A percentile compares a stretch with the other conserved stretches of the same genome.
These are phyloP conservation scores for Crambe crambe DNA, from an alignment of 37 sponge, comb jelly and placozoan genomes.

Conservation along the genomic window DNA sequence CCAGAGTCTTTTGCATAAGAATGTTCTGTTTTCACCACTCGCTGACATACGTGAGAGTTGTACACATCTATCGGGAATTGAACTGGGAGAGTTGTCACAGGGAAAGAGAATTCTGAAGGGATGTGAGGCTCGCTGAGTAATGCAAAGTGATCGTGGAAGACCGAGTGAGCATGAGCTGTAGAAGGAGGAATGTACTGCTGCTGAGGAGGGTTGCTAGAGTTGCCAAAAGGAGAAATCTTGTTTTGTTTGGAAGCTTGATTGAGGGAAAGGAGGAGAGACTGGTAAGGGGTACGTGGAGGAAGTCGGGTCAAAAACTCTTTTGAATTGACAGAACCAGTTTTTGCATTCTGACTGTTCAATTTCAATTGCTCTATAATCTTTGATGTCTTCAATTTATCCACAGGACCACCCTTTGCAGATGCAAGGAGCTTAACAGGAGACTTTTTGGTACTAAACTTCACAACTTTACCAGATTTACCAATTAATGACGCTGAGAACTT, in stretches of 20 bases:
- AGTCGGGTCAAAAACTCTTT: constrained; percentile 10
- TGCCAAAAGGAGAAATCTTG: background rate
- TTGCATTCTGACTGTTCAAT: too few relatives aligned
- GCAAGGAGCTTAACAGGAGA: background rate
- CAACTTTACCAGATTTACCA: background rate
- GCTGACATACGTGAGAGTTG: background rate
- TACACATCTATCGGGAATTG: constrained; percentile 1
- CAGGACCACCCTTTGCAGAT: background rate
- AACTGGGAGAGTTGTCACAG: constrained; percentile 16
- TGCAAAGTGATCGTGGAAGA: constrained; percentile 53
- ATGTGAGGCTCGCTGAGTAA: constrained; percentile 19
- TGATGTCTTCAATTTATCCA: background rate
- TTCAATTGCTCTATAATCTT: background rate
- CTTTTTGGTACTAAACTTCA: background rate
- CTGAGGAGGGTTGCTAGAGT: background rate
- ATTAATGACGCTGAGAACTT: background rate
- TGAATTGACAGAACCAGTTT: background rate
- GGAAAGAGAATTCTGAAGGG: constrained; percentile 12
- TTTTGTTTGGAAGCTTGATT: background rate
- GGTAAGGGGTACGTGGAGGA: constrained; percentile 22
- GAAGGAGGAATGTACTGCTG: constrained; percentile 1
- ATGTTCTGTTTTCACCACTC: constrained; percentile 8
- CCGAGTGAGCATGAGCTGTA: constrained; percentile 3
- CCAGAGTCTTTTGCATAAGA: constrained; percentile 3
- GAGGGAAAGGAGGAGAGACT: constrained; percentile 11